Evolutionary conservation across 2,113 vertebrate species (phyloP).

Genomic region (Phaethornis superciliosus): DNA sequence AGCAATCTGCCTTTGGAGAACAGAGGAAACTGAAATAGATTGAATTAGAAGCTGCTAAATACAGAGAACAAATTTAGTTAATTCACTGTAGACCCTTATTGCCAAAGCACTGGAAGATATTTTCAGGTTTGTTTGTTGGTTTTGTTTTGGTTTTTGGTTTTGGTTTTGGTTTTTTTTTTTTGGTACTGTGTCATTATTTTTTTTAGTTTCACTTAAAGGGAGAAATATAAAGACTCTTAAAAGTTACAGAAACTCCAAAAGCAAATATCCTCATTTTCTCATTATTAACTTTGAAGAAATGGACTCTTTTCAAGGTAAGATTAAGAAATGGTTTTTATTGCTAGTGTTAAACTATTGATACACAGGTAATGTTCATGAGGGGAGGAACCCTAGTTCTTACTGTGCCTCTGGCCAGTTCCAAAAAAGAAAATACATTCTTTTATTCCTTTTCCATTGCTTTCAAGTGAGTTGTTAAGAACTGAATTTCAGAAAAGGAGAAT

Average conservation of each 20-base stretch:
- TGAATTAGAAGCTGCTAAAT: slow-evolving; percentile 62
- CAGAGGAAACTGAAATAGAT: slow-evolving; percentile 53
- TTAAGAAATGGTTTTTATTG: neutral
- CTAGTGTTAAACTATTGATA: neutral
- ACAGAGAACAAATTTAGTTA: slow-evolving; percentile 31
- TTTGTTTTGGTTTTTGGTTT: neutral
- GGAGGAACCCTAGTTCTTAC: neutral
- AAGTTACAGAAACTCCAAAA: neutral
- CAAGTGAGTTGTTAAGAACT: neutral
- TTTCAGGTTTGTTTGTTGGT: neutral
- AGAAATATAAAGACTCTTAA: neutral
- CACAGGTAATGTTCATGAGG: neutral
- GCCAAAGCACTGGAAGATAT: slow-evolving; percentile 27
- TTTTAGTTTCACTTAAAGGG: neutral
- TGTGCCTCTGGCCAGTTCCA: neutral
- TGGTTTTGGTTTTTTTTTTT: neutral
- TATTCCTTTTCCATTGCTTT: neutral
- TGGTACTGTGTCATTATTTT: neutral
- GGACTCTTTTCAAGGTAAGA: neutral
- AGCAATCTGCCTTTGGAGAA: slow-evolving; percentile 68
- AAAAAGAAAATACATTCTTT: neutral
- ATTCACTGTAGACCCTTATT: slow-evolving; percentile 33
- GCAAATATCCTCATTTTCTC: neutral
- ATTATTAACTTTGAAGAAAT: neutral
- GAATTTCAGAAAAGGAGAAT: neutral